Evolutionary conservation across 2,888 invertebrate species (phyloP), one percentile per base, ranked within the genome.

Genomic region (Polyommatus iphigenia): DNA sequence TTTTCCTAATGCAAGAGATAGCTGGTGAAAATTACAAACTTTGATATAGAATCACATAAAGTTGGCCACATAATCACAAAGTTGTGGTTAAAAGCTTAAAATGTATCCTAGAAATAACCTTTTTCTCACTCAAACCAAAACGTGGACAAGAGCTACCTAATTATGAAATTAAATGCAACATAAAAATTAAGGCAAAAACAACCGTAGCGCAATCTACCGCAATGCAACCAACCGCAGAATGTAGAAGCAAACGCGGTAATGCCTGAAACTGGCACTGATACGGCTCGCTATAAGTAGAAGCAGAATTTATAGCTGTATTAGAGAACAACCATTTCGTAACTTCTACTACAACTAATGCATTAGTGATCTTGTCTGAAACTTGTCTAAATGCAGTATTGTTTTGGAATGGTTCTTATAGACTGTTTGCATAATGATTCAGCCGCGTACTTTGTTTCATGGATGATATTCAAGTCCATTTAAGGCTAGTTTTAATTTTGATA

Each of bases 171-270:
- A 50, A 50, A 50, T 50, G 15, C 50, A 50, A 50, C 15, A 50
- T 15, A 50, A 54, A 54, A 54, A 54, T 18, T 18, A 18, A 54
- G 54, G 4, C 54, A 54, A 54, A 54, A 59, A n/a, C 59, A 59
- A 59, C 18, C 59, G 54, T 54, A 54, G 54, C 20, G 59, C 59
- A 59, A 59, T 59, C 2, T 20, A 59, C 59, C 20, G 59, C 59
- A 59, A 20, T 59, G 59, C 59, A 59, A 59, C 59, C 20, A 59
- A 59, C 59, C 59, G 59, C 59, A 59, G 59, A n/a, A 59, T 20
- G 54, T 18, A n/a, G 59, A n/a, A 20, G 59, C 54, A 6, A 54
- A 15, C 20, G 59, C 20, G 59, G 54, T 54, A 18, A 54, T n/a
- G 20, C 7, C 59, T 59, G 20, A n/a, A 20, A 59, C 59, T 59